These are phyloP conservation scores for Liposcelis brunnea DNA, from an alignment of 2,888 invertebrate species.

Conservation along the genomic window DNA sequence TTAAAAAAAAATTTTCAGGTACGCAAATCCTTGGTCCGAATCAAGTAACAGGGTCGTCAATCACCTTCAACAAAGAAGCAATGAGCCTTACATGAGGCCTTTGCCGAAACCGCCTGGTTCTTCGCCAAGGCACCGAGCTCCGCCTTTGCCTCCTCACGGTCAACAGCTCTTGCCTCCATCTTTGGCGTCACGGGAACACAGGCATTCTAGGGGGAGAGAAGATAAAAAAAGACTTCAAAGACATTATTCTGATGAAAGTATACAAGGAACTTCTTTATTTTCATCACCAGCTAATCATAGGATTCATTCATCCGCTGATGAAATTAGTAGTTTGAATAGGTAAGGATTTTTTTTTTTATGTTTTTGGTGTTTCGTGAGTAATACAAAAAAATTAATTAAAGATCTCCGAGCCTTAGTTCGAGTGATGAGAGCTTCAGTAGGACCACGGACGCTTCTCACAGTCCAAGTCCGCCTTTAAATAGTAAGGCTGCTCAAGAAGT, in stretches of 20 bases:
- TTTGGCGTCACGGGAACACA: conserved; percentile 14
- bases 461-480: conserved; percentile 33
- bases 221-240: conserved; percentile 30
- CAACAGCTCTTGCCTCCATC: conserved; percentile 11
- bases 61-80: conserved; percentile 4
- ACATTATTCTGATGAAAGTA: conserved; percentile 48
- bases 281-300: conserved; percentile 30
- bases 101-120: conserved; percentile 17
- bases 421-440: conserved; percentile 73
- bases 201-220: conserved; percentile 10
- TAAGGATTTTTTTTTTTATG: no score
- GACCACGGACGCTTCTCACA: conserved; percentile 53
- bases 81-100: conserved; percentile 18
- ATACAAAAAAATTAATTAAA: no score
- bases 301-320: conserved; percentile 64
- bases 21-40: no score
- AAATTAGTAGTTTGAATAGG: conserved; percentile 57
- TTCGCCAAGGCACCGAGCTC: conserved; percentile 11
- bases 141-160: conserved; percentile 13
- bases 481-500: conserved; percentile 23
- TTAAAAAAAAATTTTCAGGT: no score
- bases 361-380: no score
- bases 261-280: conserved; percentile 31
- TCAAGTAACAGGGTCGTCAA: not conserved
- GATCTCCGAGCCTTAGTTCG: conserved; percentile 62